These are phyloP conservation scores for Montipora efflorescens DNA, from an alignment of 64 coral and sea anemone species.

Conservation along the genomic window DNA sequence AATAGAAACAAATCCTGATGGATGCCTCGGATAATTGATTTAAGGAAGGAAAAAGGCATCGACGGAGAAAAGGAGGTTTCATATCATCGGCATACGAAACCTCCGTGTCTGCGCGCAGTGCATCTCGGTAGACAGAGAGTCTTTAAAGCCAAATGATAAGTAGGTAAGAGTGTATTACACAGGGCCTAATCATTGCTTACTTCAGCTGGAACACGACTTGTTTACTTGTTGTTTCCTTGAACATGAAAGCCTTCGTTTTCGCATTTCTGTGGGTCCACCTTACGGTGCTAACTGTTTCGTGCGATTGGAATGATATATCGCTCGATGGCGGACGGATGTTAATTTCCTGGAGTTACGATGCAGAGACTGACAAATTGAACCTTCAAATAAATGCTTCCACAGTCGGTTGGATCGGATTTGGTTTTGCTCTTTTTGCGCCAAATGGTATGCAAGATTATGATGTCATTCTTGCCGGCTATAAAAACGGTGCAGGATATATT, in stretches of 20 bases:
- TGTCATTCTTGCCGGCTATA: neutral
- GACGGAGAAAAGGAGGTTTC: too few relatives aligned
- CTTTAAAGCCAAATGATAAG: too few relatives aligned
- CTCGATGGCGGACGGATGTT: neutral
- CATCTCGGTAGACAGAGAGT: too few relatives aligned
- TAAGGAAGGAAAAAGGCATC: too few relatives aligned
- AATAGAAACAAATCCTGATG: too few relatives aligned
- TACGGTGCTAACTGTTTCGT: neutral
- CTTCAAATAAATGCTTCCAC: neutral
- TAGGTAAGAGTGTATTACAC: too few relatives aligned
- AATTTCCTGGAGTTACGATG: conserved; percentile 6
- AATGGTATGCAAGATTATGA: conserved; percentile 4
- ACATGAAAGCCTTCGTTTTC: neutral
- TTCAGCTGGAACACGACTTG: too few relatives aligned
- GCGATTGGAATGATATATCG: neutral
- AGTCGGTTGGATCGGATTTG: neutral
- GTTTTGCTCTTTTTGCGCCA: conserved; percentile 10
- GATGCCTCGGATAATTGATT: too few relatives aligned
- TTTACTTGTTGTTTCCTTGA: too few relatives aligned
- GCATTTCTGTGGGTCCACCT: neutral
- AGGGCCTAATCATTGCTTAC: too few relatives aligned
- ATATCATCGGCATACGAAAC: too few relatives aligned
- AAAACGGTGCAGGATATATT: neutral
- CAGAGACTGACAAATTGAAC: neutral
- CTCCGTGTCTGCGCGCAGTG: too few relatives aligned